These are phyloP conservation scores for Sebastes iracundus DNA, from an alignment of 2,797 vertebrate species.

Conservation along the genomic window DNA sequence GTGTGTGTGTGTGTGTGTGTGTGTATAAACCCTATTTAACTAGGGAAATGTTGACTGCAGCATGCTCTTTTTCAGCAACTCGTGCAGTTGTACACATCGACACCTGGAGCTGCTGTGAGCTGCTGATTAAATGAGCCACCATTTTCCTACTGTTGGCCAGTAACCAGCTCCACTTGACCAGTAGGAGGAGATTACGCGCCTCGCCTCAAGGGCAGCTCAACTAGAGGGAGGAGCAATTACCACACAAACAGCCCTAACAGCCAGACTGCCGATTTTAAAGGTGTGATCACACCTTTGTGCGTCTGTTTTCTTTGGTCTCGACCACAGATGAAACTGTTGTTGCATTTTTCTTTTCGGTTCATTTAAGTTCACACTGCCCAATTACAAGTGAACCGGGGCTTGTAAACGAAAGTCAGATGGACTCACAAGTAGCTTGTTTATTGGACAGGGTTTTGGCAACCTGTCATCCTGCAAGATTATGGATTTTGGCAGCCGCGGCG, in stretches of 20 bases:
- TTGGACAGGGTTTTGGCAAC: conserved; percentile 54
- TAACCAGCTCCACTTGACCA: background rate
- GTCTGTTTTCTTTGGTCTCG: conserved; percentile 41
- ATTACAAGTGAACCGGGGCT: conserved; percentile 53
- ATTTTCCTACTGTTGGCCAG: background rate
- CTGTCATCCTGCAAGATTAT: conserved; percentile 40
- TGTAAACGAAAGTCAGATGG: conserved; percentile 60
- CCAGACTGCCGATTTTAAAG: conserved; percentile 13
- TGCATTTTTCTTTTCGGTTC: conserved; percentile 54
- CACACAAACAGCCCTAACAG: background rate
- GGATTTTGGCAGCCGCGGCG: conserved; percentile 29
- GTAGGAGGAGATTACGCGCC: background rate
- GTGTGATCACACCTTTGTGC: conserved; percentile 40
- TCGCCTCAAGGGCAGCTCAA: conserved; percentile 17
- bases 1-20: background rate
- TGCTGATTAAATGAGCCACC: background rate
- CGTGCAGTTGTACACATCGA: background rate
- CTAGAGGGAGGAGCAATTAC: background rate
- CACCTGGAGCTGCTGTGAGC: background rate
- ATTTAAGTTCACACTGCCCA: conserved; percentile 61
- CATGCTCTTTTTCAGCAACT: conserved; percentile 24
- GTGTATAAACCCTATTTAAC: conserved; percentile 20
- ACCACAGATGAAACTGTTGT: conserved; percentile 22
- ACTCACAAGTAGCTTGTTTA: conserved; percentile 65
- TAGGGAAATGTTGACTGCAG: conserved; percentile 18